Evolutionary conservation across 2,888 invertebrate genomes (phyloP).

Genomic region (Noctua fimbriata): DNA sequence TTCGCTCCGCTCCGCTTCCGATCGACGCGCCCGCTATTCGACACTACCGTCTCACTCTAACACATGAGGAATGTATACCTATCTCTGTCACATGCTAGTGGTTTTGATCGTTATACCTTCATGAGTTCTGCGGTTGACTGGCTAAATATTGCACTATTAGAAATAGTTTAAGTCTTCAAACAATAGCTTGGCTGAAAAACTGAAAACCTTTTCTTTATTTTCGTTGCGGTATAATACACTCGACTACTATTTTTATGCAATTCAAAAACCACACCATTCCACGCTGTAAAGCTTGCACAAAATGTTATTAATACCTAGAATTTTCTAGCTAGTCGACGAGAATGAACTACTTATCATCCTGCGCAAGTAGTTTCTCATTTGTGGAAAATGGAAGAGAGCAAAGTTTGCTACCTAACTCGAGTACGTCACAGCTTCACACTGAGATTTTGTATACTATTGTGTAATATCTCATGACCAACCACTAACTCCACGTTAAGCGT

Average conservation of each 20-base stretch:
- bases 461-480: slow-evolving; percentile 31
- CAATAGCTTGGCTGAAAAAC: slow-evolving; percentile 9
- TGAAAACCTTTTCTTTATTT: slow-evolving; percentile 7
- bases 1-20: slow-evolving; percentile 68
- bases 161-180: slow-evolving; percentile 36
- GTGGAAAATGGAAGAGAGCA: slow-evolving; percentile 40
- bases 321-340: slow-evolving; percentile 35
- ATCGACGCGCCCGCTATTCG: slow-evolving; percentile 60
- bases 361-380: slow-evolving; percentile 50
- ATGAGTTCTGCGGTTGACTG: slow-evolving; percentile 49
- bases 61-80: slow-evolving; percentile 23
- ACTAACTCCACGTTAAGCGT: slow-evolving; percentile 4
- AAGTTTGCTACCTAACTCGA: slow-evolving; percentile 40
- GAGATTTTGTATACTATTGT: slow-evolving; percentile 34
- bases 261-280: slow-evolving; percentile 19
- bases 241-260: slow-evolving; percentile 14
- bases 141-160: slow-evolving; percentile 56
- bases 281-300: slow-evolving; percentile 38
- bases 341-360: slow-evolving; percentile 50
- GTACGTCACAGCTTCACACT: slow-evolving; percentile 28
- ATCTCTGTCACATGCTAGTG: slow-evolving; percentile 41
- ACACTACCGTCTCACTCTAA: slow-evolving; percentile 49
- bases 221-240: not conserved
- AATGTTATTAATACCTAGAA: slow-evolving; percentile 54
- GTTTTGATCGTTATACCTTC: slow-evolving; percentile 57